phyloP scores from a whole-genome alignment of 2,797 vertebrate species.

The Apodemus agrarius region DNA sequence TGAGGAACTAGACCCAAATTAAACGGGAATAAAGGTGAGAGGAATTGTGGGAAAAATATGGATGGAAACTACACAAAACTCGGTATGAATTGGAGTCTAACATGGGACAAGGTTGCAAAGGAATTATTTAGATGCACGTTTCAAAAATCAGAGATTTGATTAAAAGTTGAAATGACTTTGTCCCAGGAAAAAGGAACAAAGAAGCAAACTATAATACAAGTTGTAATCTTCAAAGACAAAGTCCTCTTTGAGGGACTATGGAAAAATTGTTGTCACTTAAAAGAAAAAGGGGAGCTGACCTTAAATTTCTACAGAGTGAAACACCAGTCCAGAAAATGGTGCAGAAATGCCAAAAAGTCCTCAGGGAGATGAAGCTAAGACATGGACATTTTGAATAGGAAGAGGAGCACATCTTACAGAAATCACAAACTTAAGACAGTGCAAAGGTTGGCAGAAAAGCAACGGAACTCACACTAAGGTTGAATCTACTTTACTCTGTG shows the following conservation, averaged over 20 bases:
- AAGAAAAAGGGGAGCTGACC: not conserved
- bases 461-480: not conserved
- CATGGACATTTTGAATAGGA: not conserved
- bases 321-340: not conserved
- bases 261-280: constrained; percentile 57
- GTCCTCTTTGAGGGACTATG: not conserved
- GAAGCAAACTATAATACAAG: constrained; percentile 35
- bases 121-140: not conserved
- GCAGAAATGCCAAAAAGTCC: not conserved
- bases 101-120: not conserved
- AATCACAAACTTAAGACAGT: not conserved
- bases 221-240: constrained; percentile 66
- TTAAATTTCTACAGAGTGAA: constrained; percentile 49
- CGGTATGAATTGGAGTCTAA: not conserved
- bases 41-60: not conserved
- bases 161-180: constrained; percentile 20
- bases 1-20: not conserved
- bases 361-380: not conserved
- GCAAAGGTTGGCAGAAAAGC: not conserved
- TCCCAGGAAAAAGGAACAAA: constrained; percentile 26
- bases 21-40: not conserved
- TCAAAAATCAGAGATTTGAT: constrained; percentile 24
- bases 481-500: not conserved
- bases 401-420: not conserved
- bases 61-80: not conserved